Base-by-base conservation (phyloP, 2,888 invertebrate genomes). In the Ophioninae sp. region DNA sequence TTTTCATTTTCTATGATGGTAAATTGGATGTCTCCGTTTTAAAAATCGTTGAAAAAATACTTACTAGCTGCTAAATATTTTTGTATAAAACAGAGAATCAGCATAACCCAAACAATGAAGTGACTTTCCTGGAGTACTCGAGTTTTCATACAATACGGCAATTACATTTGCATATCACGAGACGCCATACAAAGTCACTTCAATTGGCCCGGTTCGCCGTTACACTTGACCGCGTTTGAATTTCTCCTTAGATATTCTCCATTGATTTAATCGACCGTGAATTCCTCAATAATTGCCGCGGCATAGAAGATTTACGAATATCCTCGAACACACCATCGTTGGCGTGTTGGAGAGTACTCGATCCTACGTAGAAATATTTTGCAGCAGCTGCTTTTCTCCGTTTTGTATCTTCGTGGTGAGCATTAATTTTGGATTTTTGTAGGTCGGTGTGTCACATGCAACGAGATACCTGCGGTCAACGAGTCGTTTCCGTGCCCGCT, bases 361-460 rank as follows among this genome's bases (percentile, higher is more conserved):
- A 23, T 63, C 17, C 51, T 13, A 10, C 6, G 13, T 37, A 64
- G 37, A 64, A 67, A 67, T 39, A 41, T 22, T 67, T 67, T 20
- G 65, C 37, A 22, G 6, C 20, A 2, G 37, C 3, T 2, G 2
- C 22, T 10, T 65, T 69, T 63, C 51, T 22, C 6, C 44, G 8
- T 76, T 76, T 61, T 72, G n/a, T 22, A 13, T 69, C 22, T 13
- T 59, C 61, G 73, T 10, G 76, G 41, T 75, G 64, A 23, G 20
- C 58, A 61, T 72, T 61, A 20, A 17, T 64, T 30, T 72, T 30
- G 9, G 9, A 56, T 84, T 64, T 82, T 87, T 89, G 6, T 90
- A 97, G 96, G 88, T 97, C 97, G 0, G 94, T 96, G 89, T 98
- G 98, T 91, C 97, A 97, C 90, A 95, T 98, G 91, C 96, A 95